Conservation (phyloP, 1,140 invertebrate genomes). For the Solenopsis invicta region DNA sequence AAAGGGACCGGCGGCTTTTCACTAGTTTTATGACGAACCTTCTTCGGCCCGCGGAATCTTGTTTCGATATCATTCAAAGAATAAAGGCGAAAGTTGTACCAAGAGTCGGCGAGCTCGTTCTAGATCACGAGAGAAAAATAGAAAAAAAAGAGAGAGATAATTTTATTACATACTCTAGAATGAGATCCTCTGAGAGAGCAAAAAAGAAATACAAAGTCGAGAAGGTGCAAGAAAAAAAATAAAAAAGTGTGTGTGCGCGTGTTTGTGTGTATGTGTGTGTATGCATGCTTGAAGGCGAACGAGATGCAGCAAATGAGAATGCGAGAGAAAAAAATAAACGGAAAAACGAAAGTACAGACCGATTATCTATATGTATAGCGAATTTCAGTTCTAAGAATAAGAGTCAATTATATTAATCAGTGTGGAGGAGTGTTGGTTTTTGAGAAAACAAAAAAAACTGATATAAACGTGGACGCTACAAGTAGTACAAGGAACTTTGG, state of each 20-base stretch:
- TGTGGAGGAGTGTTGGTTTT: slow-evolving; percentile 54
- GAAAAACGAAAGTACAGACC: slow-evolving; percentile 70
- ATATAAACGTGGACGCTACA: slow-evolving; percentile 66
- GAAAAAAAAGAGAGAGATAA: slow-evolving; percentile 40
- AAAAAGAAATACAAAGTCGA: slow-evolving; percentile 32
- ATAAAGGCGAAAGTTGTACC: slow-evolving; percentile 36
- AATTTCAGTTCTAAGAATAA: slow-evolving; percentile 73
- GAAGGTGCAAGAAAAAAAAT: background rate
- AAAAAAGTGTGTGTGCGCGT: background rate
- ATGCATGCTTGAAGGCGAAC: background rate
- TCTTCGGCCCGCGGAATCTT: slow-evolving; percentile 20
- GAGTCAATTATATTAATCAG: slow-evolving; percentile 75
- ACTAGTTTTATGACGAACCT: slow-evolving; percentile 41
- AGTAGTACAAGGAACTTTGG: slow-evolving; percentile 70
- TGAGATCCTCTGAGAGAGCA: slow-evolving; percentile 45
- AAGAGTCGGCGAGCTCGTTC: slow-evolving; percentile 32
- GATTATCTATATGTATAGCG: slow-evolving; percentile 66
- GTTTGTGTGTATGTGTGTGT: background rate
- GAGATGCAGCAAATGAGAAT: background rate
- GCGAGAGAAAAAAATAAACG: background rate
- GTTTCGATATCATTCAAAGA: slow-evolving; percentile 32
- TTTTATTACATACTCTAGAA: slow-evolving; percentile 54
- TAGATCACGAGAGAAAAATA: slow-evolving; percentile 32
- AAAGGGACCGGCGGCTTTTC: slow-evolving; percentile 38
- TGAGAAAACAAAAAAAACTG: slow-evolving; percentile 49